These are phyloP conservation scores for Dysdera silvatica DNA, from an alignment of 1,140 invertebrate species.

Conservation along the genomic window DNA sequence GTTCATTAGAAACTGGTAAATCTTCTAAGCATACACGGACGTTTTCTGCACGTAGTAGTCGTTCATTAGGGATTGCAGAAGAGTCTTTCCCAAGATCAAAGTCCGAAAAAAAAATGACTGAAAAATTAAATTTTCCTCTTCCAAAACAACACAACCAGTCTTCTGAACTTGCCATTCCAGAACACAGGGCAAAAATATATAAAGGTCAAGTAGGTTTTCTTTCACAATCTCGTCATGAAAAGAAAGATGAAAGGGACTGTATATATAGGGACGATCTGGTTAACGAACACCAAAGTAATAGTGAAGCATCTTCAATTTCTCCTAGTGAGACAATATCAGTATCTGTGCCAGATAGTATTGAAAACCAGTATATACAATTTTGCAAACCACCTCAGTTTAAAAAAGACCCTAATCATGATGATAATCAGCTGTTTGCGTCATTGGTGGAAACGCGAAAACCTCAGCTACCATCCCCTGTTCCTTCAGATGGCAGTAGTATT, in stretches of 20 bases:
- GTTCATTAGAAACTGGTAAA: constrained; percentile 29
- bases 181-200: no score
- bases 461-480: constrained; percentile 17
- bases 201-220: no score
- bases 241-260: no score
- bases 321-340: constrained; percentile 31
- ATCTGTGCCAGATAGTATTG: constrained; percentile 31
- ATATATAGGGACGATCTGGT: no score
- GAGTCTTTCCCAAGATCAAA: constrained; percentile 2
- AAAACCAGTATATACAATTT: constrained; percentile 28
- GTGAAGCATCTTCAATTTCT: constrained; percentile 28
- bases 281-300: background rate
- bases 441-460: no score
- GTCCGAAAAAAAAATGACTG: no score
- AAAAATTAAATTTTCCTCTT: no score
- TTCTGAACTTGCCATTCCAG: no score
- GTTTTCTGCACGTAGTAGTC: constrained; percentile 23
- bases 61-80: constrained; percentile 18
- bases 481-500: constrained; percentile 35
- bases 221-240: no score
- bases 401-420: background rate
- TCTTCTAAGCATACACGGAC: constrained; percentile 17
- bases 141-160: no score
- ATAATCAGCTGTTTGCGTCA: no score
- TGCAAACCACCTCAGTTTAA: constrained; percentile 21